These are phyloP conservation scores for Ispidina picta DNA, from an alignment of 2,797 vertebrate species.

Conservation along the genomic window DNA sequence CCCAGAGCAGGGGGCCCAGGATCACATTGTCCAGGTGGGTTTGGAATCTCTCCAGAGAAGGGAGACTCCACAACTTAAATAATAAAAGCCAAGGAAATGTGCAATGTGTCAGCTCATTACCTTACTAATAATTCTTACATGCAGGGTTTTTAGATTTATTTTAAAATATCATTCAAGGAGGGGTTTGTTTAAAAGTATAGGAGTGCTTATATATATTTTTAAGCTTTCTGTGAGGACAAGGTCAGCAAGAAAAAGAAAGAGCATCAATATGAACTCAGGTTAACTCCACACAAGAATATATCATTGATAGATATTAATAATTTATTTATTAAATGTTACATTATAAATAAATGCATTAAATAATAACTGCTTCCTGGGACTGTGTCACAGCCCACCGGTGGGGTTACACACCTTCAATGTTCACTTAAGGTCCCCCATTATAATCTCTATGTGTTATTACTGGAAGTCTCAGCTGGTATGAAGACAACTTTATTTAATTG, in stretches of 20 bases:
- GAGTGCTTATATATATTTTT: not conserved
- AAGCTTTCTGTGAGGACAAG: not conserved
- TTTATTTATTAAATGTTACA: not conserved
- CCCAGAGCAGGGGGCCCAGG: too few species aligned
- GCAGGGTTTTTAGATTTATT: not conserved
- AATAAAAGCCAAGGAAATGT: not conserved
- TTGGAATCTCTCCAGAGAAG: too few species aligned
- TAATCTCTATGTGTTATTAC: not conserved
- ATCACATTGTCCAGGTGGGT: too few species aligned
- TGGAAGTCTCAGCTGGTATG: not conserved
- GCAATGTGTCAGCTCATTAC: not conserved
- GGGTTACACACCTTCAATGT: not conserved
- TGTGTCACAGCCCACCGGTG: not conserved
- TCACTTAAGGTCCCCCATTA: too few species aligned
- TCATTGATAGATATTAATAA: not conserved
- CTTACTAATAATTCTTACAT: not conserved
- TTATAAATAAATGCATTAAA: not conserved
- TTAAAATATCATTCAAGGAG: too few species aligned
- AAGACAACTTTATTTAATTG: too few species aligned
- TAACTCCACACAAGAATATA: not conserved
- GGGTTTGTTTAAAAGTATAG: not conserved
- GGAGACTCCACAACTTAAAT: too few species aligned
- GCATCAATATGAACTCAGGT: rapidly evolving
- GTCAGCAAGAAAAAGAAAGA: not conserved
- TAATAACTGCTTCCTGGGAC: not conserved